Base-by-base conservation (phyloP, 2,888 invertebrate genomes). In the Idaea straminata region DNA sequence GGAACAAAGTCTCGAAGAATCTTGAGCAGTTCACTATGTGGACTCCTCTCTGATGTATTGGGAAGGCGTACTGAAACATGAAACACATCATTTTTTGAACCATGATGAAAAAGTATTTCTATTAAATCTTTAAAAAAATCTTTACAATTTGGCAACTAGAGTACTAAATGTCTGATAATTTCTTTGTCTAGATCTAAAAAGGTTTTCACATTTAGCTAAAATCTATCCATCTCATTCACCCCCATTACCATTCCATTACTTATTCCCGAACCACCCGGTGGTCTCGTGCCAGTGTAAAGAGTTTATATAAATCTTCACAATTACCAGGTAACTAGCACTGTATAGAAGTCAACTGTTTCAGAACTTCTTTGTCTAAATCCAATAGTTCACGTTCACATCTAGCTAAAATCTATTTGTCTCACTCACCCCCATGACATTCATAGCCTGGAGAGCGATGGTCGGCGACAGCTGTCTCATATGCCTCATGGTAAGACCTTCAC, bases 21-120 rank as follows among this genome's bases (percentile, higher is more conserved):
- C 96, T 95, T 3, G 96, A 96, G 81, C 97, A 96, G 83, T 96
- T 95, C 4, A 97, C 91, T 38, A 97, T 94, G 86, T 97, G 97
- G 60, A 97, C 93, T 0, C 95, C 95, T 59, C 95, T 93, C 63
- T 96, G 95, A 72, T 95, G 94, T 74, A 95, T 91, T 0, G 96
- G 96, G 79, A 96, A 96, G 3, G 95, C 94, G 10, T 95, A 94
- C 95, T 95, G 81, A 35, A 91, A 86, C 35, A 57, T 63, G 38
- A 34, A 65, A 58, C 16, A 25, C 59, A 60, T 0, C 59, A 15
- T 15, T 59, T n/a, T n/a, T 5, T 16, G 5, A 6, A 13, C 1
- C 25, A 60, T 15, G 15, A 47, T 34, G 6, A 10, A 15, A 4
- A 25, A 25, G 25, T n/a, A n/a, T n/a, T n/a, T n/a, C n/a, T n/a